Evolutionary conservation across 2,797 vertebrate genomes (phyloP).

Genomic region (Eremophila alpestris): DNA sequence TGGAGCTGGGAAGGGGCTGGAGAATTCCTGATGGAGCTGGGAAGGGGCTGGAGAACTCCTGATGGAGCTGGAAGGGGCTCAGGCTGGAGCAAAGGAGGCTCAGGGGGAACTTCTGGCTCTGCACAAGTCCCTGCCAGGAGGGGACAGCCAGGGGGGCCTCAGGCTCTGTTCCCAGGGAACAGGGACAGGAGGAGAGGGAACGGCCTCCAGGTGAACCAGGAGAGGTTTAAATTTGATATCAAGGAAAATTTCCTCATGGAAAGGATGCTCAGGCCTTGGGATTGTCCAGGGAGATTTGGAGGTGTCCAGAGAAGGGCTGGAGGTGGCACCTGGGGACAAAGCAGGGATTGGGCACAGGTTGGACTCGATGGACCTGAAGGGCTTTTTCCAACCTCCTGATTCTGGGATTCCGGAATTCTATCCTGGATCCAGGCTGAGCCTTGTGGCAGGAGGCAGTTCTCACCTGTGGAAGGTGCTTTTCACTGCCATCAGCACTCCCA

Average conservation of each 20-base stretch:
- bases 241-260: fast-evolving
- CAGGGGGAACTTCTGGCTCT: neutral
- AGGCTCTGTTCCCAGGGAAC: neutral
- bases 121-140: neutral
- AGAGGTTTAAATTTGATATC: neutral
- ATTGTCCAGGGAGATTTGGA: neutral
- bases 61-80: neutral
- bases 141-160: neutral
- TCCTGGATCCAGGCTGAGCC: neutral
- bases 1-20: neutral
- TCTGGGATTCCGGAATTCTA: neutral
- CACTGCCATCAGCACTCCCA: fast-evolving
- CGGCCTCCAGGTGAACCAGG: fast-evolving
- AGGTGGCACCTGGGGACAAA: neutral
- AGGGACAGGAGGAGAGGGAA: neutral
- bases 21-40: neutral
- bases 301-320: fast-evolving
- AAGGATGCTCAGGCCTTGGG: neutral
- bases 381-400: neutral
- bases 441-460: fast-evolving
- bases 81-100: neutral
- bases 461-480: neutral
- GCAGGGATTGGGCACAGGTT: neutral
- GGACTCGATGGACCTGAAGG: fast-evolving
- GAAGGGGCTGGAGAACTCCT: neutral